A percentile compares a stretch with the other conserved stretches of the same genome.
Evolutionary conservation across 2,888 invertebrate genomes (phyloP).

Genomic region (Sepioteuthis lessoniana): DNA sequence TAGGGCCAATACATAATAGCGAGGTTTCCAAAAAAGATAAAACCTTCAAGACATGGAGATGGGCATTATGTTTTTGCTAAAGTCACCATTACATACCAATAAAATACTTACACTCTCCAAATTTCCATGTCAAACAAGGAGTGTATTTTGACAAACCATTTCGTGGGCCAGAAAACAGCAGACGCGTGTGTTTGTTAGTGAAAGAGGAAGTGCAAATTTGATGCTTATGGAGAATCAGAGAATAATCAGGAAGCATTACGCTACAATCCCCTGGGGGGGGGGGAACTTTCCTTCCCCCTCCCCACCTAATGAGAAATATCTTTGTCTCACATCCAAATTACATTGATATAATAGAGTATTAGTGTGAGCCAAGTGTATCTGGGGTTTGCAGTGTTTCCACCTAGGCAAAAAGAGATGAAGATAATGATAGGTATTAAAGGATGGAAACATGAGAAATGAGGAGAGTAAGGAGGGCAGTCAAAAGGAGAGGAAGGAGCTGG

Average conservation of each 20-base stretch:
- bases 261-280: not conserved
- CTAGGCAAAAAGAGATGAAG: too few species aligned
- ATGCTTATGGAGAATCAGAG: not conserved
- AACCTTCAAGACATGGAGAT: too few species aligned
- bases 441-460: not conserved
- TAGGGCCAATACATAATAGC: too few species aligned
- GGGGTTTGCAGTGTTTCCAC: not conserved
- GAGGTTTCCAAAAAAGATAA: too few species aligned
- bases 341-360: not conserved
- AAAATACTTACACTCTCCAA: not conserved
- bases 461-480: not conserved
- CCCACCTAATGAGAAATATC: not conserved
- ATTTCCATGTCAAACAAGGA: not conserved
- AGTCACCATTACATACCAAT: not conserved
- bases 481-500: too few species aligned
- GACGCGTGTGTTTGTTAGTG: not conserved
- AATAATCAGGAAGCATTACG: conserved; percentile 1
- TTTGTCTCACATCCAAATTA: not conserved
- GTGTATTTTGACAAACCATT: conserved; percentile 17
- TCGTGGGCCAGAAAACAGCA: not conserved
- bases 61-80: too few species aligned
- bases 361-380: not conserved
- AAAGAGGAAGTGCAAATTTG: not conserved
- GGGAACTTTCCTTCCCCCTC: not conserved
- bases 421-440: not conserved